These are phyloP conservation scores for Trichonephila inaurata DNA, from an alignment of 1,140 invertebrate species.

Conservation along the genomic window DNA sequence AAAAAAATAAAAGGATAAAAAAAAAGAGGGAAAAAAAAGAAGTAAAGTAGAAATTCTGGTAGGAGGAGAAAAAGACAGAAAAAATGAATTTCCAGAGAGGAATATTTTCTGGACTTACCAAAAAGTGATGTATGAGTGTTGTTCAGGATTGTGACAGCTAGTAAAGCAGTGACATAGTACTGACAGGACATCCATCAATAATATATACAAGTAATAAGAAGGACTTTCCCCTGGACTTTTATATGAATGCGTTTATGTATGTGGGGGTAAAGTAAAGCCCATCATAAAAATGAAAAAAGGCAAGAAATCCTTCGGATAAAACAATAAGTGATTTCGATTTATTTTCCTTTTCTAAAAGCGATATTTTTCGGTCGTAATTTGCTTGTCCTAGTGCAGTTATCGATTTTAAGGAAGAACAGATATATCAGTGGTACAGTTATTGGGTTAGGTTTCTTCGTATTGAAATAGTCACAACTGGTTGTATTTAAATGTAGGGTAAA, in stretches of 20 bases:
- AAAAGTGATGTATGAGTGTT: constrained; percentile 71
- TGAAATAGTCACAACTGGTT: no score
- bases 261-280: constrained; percentile 11
- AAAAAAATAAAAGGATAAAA: background rate
- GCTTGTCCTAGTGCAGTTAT: background rate
- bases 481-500: no score
- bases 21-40: background rate
- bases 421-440: background rate
- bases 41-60: background rate
- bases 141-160: constrained; percentile 68
- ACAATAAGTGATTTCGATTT: constrained; percentile 55
- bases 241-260: constrained; percentile 28
- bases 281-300: background rate
- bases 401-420: background rate
- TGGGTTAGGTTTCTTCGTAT: background rate
- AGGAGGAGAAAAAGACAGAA: constrained; percentile 13
- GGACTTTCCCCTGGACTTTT: constrained; percentile 9
- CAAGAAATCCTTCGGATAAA: background rate
- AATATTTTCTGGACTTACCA: constrained; percentile 71
- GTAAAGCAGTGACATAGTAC: constrained; percentile 62
- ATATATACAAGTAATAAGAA: constrained; percentile 30
- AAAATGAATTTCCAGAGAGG: constrained; percentile 16
- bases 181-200: constrained; percentile 69
- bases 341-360: background rate
- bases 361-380: background rate